Percentiles rank a stretch among this genome's conserved stretches.
These are phyloP conservation scores for Enteromius mattozi DNA, from an alignment of 2,797 vertebrate species.

Conservation along the genomic window DNA sequence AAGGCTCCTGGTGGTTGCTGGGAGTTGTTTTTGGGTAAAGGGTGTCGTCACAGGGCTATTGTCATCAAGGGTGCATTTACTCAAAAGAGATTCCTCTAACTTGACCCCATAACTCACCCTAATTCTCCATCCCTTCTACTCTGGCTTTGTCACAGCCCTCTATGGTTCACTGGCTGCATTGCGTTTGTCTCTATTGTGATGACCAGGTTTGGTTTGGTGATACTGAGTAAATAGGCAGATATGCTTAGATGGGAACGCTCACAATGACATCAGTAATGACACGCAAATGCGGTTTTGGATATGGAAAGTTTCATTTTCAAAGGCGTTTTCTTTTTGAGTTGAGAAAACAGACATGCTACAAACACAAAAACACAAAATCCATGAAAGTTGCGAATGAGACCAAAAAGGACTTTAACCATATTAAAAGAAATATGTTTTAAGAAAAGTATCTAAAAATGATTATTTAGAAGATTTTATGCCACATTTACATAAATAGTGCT, in stretches of 20 bases:
- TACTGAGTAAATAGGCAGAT: slow-evolving; percentile 40
- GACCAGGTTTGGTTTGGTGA: slow-evolving; percentile 48
- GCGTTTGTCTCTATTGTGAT: slow-evolving; percentile 69
- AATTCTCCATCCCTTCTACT: slow-evolving; percentile 58
- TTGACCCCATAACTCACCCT: slow-evolving; percentile 70
- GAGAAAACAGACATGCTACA: not conserved
- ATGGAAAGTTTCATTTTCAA: slow-evolving; percentile 1
- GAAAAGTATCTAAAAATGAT: not conserved
- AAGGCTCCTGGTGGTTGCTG: slow-evolving; percentile 64
- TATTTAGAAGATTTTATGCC: not conserved
- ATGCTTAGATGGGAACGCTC: slow-evolving; percentile 26
- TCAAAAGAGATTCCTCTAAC: slow-evolving; percentile 69
- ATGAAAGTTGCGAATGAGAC: not conserved
- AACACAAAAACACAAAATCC: not conserved
- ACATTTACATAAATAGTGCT: not conserved
- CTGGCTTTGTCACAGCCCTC: slow-evolving; percentile 68
- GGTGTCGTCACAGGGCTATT: slow-evolving; percentile 76
- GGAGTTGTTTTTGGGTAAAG: slow-evolving; percentile 63
- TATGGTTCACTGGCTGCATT: slow-evolving; percentile 66
- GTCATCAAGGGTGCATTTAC: slow-evolving; percentile 65
- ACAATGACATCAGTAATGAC: slow-evolving; percentile 28
- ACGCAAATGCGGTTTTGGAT: not conserved
- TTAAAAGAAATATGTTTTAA: not conserved
- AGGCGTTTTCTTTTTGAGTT: not conserved
- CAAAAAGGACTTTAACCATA: not conserved